These are phyloP conservation scores for Sardina pilchardus DNA, from an alignment of 2,113 vertebrate genomes.

Conservation along the genomic window DNA sequence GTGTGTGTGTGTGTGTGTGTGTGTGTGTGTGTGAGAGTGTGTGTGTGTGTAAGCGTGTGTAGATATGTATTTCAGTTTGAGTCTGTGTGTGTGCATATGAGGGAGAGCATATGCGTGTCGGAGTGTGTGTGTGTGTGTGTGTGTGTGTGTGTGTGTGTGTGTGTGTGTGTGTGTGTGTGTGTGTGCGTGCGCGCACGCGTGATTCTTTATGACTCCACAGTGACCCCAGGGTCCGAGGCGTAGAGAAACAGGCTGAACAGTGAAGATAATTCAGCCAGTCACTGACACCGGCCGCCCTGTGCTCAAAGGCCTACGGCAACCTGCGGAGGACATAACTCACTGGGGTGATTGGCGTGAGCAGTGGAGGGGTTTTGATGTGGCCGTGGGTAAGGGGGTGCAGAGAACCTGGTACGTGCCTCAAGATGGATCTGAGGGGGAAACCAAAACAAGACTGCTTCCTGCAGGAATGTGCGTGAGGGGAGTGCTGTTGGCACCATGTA, in stretches of 20 bases:
- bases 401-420: background rate
- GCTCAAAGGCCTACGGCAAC: constrained; percentile 10
- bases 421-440: background rate
- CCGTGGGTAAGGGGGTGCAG: background rate
- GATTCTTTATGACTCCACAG: background rate
- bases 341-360: background rate
- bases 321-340: background rate
- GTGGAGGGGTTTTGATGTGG: background rate
- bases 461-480: background rate
- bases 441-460: background rate
- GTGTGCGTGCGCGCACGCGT: background rate
- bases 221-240: background rate
- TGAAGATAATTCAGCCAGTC: background rate
- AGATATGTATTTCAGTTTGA: background rate
- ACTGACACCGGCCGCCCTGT: background rate
- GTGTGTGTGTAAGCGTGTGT: background rate
- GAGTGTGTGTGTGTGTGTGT: background rate
- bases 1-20: constrained; percentile 13
- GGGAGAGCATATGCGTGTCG: background rate
- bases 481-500: background rate
- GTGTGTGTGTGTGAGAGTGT: background rate
- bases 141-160: background rate
- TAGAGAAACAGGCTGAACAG: background rate
- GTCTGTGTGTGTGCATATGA: background rate
- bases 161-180: background rate